Base-by-base conservation (phyloP, 2,797 vertebrate species). In the Argya squamiceps region DNA sequence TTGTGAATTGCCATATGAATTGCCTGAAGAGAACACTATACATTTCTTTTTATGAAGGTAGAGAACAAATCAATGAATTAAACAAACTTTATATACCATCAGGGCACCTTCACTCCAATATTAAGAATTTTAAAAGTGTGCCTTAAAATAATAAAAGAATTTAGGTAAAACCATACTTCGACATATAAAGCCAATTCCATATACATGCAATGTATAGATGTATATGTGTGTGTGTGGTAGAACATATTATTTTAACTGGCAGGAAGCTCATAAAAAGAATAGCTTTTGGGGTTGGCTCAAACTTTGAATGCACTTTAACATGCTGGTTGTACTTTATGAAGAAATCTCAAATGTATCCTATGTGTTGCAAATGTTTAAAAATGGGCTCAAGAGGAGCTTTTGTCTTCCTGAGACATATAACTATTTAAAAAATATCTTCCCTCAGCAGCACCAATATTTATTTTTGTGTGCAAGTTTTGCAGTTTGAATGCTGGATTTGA, bases 251-350 rank as follows among this genome's bases (percentile, higher is more conserved):
- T 97, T 96, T 94, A 96, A 90, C 55, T 92, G 81, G 62, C 73
- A 89, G 68, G 92, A 87, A 94, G 53, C 65, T 96, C 92, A 96
- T 93, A 96, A 96, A 97, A 96, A 88, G 23, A 88, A 86, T 96
- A 63, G 36, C 50, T 93, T 97, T 89, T 85, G 67, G 74, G 64
- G 58, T 80, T 92, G 73, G 71, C 68, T 82, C 50, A 96, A 70
- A 89, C 59, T 77, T 76, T 34, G 68, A 92, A 53, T 65, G 53
- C 64, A 65, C 89, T 96, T 88, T 59, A 86, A 91, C 69, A 56
- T 30, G 43, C 44, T 91, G 52, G 56, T 94, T 73, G 44, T 87
- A 92, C 88, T 94, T 92, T 86, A 32, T 67, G 78, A 96, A 91
- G 50, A 92, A 83, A 68, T 89, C 71, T 58, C 50, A 97, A 96